Conservation (phyloP, 92 coral and sea anemone genomes). For the Bergia puertoricense region DNA sequence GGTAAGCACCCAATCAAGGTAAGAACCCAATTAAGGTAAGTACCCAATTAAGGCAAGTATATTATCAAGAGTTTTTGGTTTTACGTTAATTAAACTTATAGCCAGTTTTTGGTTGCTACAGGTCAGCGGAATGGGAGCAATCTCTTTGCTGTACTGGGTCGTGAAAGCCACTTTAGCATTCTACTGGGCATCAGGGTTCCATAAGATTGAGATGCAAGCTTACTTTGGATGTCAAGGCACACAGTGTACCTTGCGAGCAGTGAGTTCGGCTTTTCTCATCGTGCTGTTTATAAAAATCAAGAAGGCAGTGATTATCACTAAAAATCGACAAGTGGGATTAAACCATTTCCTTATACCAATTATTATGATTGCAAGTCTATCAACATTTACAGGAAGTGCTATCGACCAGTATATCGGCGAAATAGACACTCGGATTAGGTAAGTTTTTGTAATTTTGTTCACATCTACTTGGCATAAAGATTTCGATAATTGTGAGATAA, state of each 20-base stretch:
- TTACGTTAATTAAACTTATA: too few species aligned
- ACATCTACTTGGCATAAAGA: too few species aligned
- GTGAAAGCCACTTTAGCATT: not conserved
- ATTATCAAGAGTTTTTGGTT: too few species aligned
- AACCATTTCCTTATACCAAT: slow-evolving; percentile 15
- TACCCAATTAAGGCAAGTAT: too few species aligned
- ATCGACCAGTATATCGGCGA: slow-evolving; percentile 16
- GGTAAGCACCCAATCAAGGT: too few species aligned
- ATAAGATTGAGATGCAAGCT: not conserved
- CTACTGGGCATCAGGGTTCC: slow-evolving; percentile 12
- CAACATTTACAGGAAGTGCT: slow-evolving; percentile 6
- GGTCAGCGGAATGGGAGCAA: slow-evolving; percentile 34
- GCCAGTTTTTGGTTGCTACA: not conserved
- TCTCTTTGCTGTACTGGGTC: slow-evolving; percentile 12
- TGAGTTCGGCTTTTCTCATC: not conserved
- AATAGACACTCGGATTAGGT: slow-evolving; percentile 22
- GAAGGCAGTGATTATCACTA: not conserved
- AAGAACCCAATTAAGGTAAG: too few species aligned
- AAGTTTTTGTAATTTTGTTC: slow-evolving; percentile 4
- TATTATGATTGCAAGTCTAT: not conserved
- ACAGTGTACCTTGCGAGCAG: not conserved
- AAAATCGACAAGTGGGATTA: not conserved
- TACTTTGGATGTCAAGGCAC: slow-evolving; percentile 11
- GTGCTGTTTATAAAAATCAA: slow-evolving; percentile 5
- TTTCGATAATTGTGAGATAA: too few species aligned